Percentiles rank a stretch among this genome's conserved stretches.
Conservation (phyloP, 37 sponge, comb jelly and placozoan genomes). For the Chondrilla cf. caribensis region DNA sequence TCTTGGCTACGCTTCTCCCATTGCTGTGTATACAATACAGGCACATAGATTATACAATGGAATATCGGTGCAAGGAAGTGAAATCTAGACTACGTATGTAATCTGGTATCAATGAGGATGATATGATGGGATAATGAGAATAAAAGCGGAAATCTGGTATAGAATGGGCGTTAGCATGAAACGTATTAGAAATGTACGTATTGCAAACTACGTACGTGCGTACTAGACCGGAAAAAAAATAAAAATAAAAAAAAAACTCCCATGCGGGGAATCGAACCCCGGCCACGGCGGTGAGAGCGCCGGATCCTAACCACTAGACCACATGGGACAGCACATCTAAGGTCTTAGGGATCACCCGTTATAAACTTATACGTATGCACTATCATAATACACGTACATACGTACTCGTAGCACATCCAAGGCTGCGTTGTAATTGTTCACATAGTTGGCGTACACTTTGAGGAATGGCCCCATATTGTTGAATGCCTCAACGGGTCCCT, state of each 20-base stretch:
- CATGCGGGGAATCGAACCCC: conserved; percentile 25
- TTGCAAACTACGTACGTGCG: too few relatives aligned
- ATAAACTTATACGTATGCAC: too few relatives aligned
- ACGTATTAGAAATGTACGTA: too few relatives aligned
- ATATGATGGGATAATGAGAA: conserved; percentile 9
- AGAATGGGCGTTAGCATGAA: background rate
- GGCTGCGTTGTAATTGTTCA: conserved; percentile 58
- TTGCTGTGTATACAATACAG: conserved; percentile 29
- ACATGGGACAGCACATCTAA: background rate
- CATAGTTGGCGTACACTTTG: conserved; percentile 73
- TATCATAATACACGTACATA: too few relatives aligned
- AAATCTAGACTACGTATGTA: too few relatives aligned
- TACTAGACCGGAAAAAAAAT: background rate
- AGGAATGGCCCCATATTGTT: conserved; percentile 71
- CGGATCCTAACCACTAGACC: conserved; percentile 34
- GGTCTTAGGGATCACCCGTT: too few relatives aligned
- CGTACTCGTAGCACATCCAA: conserved; percentile 38
- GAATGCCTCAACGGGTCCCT: conserved; percentile 72
- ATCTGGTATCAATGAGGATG: too few relatives aligned
- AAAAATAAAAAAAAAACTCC: conserved; percentile 19
- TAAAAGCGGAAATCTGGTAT: background rate
- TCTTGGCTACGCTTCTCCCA: conserved; percentile 50
- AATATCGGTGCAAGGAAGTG: too few relatives aligned
- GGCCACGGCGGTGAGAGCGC: conserved; percentile 17
- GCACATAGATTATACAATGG: too few relatives aligned